Evolutionary conservation across 2,113 vertebrate genomes (phyloP).

Genomic region (Ceyx melanurus): DNA sequence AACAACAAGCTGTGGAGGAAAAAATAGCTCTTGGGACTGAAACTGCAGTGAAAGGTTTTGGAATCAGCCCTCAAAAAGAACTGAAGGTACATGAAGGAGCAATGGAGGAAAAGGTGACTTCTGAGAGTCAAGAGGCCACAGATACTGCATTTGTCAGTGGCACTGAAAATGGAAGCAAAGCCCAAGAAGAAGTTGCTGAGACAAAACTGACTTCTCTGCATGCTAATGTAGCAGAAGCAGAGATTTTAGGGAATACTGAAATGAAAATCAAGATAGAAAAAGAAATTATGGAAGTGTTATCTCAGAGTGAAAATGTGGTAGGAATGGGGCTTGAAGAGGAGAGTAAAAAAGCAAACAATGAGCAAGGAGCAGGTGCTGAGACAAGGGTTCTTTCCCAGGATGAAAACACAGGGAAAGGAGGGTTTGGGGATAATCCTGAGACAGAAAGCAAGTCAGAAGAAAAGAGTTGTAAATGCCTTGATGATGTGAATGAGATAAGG

Average conservation of each 20-base stretch:
- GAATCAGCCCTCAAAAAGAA: not conserved
- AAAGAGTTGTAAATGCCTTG: not conserved
- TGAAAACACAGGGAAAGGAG: not conserved
- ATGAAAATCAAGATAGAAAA: not conserved
- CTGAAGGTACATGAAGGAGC: not conserved
- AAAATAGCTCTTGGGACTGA: not conserved
- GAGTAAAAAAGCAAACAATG: not conserved
- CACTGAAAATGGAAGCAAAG: not conserved
- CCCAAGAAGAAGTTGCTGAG: not conserved
- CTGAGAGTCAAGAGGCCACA: accelerated
- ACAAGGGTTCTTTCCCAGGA: not conserved
- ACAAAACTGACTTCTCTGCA: not conserved
- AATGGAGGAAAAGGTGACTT: not conserved
- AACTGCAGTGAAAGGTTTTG: not conserved
- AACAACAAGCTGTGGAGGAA: not conserved
- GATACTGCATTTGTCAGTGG: accelerated
- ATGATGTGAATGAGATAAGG: conserved; percentile 72
- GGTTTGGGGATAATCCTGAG: not conserved
- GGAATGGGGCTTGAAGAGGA: not conserved
- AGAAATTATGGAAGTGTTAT: not conserved
- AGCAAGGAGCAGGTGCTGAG: not conserved
- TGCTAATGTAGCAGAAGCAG: not conserved
- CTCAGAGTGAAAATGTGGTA: not conserved
- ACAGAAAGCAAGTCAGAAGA: not conserved
- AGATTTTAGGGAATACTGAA: not conserved